Conservation (phyloP, 64 coral and sea anemone genomes). For the Dendrophyllia cribrosa region DNA sequence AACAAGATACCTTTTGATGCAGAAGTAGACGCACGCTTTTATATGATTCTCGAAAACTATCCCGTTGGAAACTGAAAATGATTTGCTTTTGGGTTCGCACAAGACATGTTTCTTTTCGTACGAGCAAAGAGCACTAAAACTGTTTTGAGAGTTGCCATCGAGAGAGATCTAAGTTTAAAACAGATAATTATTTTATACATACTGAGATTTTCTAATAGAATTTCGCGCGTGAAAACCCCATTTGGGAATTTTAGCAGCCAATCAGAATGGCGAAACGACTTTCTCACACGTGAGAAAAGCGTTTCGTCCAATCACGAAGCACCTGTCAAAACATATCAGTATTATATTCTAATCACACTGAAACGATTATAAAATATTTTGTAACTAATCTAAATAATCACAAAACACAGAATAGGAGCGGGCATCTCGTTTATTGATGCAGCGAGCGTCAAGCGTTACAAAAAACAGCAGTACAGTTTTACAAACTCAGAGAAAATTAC, state of each 20-base stretch:
- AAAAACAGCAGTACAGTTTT: constrained; percentile 27
- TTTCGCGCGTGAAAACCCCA: no score
- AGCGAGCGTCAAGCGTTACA: constrained; percentile 28
- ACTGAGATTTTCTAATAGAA: no score
- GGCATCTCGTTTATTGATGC: constrained; percentile 45
- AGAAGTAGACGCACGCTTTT: no score
- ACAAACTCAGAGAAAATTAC: constrained; percentile 20
- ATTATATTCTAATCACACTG: constrained; percentile 42
- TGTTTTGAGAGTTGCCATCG: no score
- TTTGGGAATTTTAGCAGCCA: no score
- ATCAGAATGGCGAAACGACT: no score
- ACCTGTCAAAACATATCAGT: no score
- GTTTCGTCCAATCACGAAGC: no score
- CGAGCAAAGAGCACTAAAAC: background rate
- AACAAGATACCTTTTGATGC: no score
- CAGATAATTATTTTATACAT: no score
- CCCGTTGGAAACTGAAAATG: background rate
- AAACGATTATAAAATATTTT: constrained; percentile 57
- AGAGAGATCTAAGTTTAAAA: no score
- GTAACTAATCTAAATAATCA: constrained; percentile 51
- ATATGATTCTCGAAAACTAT: background rate
- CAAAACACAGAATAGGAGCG: constrained; percentile 49
- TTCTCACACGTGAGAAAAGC: no score
- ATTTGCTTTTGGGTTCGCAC: constrained; percentile 3
- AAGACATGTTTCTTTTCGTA: constrained; percentile 5